Base-by-base conservation (phyloP, 2,888 invertebrate genomes). In the Osmoderma eremita region DNA sequence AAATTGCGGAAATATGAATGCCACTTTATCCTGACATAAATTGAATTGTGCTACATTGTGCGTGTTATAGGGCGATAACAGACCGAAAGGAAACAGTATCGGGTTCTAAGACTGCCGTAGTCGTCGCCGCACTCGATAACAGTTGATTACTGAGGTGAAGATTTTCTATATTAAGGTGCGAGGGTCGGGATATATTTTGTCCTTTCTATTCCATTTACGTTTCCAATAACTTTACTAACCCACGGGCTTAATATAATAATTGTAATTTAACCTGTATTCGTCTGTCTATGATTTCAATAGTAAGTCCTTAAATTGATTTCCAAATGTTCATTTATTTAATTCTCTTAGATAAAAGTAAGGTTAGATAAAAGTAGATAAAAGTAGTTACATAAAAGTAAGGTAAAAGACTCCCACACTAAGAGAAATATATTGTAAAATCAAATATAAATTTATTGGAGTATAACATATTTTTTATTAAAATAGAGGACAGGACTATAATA, bases 1-100 rank as follows among this genome's bases (percentile, higher is more conserved):
- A 65, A 65, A 65, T 65, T 65, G 65, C 65, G 65, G 65, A 65
- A 65, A 53, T 67, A 67, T 67, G 62, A 61, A 62, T 51, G 61
- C 62, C 61, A 67, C 66, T 67, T 67, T 67, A 61, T 67, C 62
- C 58, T 53, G 54, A 63, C 69, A 63, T 49, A 69, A 66, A 69
- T 67, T 66, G 63, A 69, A 66, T 64, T 63, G 63, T 66, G 63
- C 49, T 63, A 56, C 50, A 66, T 68, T 66, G 63, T 66, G 68
- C 68, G 68, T 68, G 68, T 54, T 41, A 66, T 53, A 58, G 58
- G 45, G 45, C 58, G 61, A 65, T 65, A 65, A 65, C 65, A 54
- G 58, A 30, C 42, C 67, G 66, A 73, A 69, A 72, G 70, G 69
- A 69, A 68, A 71, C 70, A 65, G 68, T 67, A 70, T 61, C 58